Evolutionary conservation across 2,888 invertebrate species (phyloP), one percentile per base, ranked within the genome.

Genomic region (Torymus auratus): DNA sequence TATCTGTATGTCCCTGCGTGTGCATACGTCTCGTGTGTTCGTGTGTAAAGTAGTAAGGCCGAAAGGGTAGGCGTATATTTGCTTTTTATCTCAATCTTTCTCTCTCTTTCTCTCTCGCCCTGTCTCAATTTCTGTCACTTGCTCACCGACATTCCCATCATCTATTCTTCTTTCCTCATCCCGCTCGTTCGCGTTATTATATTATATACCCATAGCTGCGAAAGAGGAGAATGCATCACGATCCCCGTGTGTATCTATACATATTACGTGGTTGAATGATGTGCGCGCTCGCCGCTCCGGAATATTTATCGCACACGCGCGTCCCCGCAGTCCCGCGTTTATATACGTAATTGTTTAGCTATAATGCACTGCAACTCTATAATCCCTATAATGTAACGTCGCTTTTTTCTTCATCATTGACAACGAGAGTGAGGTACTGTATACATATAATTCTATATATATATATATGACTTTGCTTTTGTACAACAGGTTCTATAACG

Each of bases 31-130:
- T 55, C 13, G 14, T 71, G 53, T 52, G 28, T 70, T 50, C 13
- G 62, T 69, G 78, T 84, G 83, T 86, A 87, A 86, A 87, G 86
- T 86, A 86, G 84, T 88, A 87, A 88, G 88, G 88, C 88, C 88
- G 86, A 87, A 88, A 88, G 86, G 41, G 84, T 89, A 88, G 88
- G 86, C 88, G 82, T 88, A 41, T 41, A 86, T 80, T 83, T 79
- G 77, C 67, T 72, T 82, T 81, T 71, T 69, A 56, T 17, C 20
- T 67, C 13, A 41, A 56, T 67, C n/a, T 62, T 41, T 60, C 15
- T 65, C 41, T 73, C 56, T 77, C 20, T 74, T 17, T 65, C 67
- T 28, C 58, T 71, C 61, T 69, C 52, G 71, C 14, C 56, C 62
- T 83, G 73, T 83, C 28, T 67, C 71, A n/a, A n/a, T 69, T 78